Conservation (phyloP, 1,140 invertebrate species). For the Drosophila nigrodunni region DNA sequence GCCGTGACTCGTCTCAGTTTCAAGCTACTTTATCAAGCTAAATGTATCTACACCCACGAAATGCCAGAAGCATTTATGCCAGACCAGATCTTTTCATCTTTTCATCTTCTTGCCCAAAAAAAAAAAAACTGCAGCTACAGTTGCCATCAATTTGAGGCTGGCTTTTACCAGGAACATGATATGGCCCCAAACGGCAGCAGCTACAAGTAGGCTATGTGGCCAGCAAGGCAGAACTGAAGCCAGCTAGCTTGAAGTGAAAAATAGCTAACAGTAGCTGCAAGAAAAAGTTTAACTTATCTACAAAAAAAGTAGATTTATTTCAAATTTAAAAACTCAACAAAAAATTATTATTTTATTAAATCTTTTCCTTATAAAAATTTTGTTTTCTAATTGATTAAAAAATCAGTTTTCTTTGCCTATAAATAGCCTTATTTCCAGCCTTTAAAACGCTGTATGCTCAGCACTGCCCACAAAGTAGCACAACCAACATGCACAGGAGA, state of each 20-base stretch:
- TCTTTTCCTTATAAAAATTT: too few species aligned
- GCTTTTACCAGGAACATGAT: conserved; percentile 38
- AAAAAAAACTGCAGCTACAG: conserved; percentile 4
- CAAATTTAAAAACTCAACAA: too few species aligned
- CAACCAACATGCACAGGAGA: conserved; percentile 19
- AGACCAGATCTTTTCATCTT: conserved; percentile 61
- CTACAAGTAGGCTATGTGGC: background rate
- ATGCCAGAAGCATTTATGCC: conserved; percentile 64
- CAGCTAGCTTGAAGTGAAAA: too few species aligned
- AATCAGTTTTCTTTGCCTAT: too few species aligned
- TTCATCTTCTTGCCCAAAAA: background rate
- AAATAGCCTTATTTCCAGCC: too few species aligned
- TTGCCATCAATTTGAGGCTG: conserved; percentile 21
- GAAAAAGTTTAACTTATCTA: too few species aligned
- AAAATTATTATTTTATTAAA: too few species aligned
- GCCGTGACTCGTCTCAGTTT: conserved; percentile 63
- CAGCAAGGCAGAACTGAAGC: too few species aligned
- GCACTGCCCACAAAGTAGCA: conserved; percentile 20
- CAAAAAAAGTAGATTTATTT: too few species aligned
- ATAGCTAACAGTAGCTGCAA: too few species aligned
- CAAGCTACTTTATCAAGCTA: conserved; percentile 56
- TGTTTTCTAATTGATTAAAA: too few species aligned
- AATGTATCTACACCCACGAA: conserved; percentile 78
- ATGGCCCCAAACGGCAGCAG: background rate
- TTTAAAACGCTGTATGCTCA: too few species aligned